phyloP scores from a whole-genome alignment of 2,888 invertebrate genomes.

The Athripsodes cinereus region DNA sequence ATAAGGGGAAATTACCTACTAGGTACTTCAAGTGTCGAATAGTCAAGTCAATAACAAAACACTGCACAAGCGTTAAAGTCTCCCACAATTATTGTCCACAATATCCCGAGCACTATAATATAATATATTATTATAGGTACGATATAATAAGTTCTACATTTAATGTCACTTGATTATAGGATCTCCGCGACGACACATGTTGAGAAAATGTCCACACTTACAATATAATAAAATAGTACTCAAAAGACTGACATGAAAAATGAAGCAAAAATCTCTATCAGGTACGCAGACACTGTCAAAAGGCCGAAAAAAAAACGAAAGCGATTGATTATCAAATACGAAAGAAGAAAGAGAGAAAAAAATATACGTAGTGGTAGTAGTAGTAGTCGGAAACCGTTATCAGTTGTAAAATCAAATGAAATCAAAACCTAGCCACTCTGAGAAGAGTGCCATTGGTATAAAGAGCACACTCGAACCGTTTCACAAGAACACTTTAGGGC shows the following conservation, averaged over 20 bases:
- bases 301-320: slow-evolving; percentile 9
- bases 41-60: too few relatives aligned
- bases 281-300: not conserved
- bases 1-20: too few relatives aligned
- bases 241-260: not conserved
- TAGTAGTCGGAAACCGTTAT: slow-evolving; percentile 22
- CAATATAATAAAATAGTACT: not conserved
- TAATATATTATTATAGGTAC: too few relatives aligned
- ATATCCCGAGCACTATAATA: too few relatives aligned
- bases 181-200: too few relatives aligned
- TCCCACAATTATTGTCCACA: too few relatives aligned
- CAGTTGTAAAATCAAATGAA: slow-evolving; percentile 28
- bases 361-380: slow-evolving; percentile 9
- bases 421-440: slow-evolving; percentile 30
- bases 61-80: too few relatives aligned
- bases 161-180: too few relatives aligned
- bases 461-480: slow-evolving; percentile 26
- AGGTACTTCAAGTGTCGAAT: too few relatives aligned
- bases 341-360: slow-evolving; percentile 14
- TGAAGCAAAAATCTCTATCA: not conserved
- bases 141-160: too few relatives aligned
- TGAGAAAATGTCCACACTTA: too few relatives aligned
- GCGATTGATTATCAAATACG: slow-evolving; percentile 16
- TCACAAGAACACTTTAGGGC: slow-evolving; percentile 27
- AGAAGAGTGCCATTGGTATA: slow-evolving; percentile 24